Base-by-base conservation (phyloP, 2,113 vertebrate genomes). In the Terrapene triunguis region DNA sequence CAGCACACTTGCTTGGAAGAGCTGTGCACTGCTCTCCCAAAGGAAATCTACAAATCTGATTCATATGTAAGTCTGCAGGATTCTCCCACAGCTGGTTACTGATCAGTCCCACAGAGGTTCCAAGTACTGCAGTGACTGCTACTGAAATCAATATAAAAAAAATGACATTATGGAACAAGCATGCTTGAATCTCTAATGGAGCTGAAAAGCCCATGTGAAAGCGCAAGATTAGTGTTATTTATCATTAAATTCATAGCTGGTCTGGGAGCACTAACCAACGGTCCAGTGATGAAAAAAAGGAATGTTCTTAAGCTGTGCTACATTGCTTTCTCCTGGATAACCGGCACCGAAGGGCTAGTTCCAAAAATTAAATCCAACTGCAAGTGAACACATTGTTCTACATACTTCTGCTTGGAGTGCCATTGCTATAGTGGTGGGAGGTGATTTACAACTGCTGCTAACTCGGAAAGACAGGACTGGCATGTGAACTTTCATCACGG, bases 221-320 rank as follows among this genome's bases (percentile, higher is more conserved):
- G 47, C 19, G 69, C 48, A 84, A 84, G 38, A 22, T 82, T 85
- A 3, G 19, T 27, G 69, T 82, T 53, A 82, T 3, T 24, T 27
- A 88, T 85, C 94, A 97, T 29, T 3, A 50, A 95, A 89, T 74
- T 91, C 93, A 86, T 74, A 89, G 92, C 84, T 59, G 90, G 62
- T 48, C 53, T 83, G 95, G 80, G 84, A 96, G 78, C 54, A 48
- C 53, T 25, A 82, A 92, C 47, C 65, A 84, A 74, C 38, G 51
- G 24, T 74, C 76, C 50, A 10, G 53, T 0, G 17, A 82, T 51
- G 48, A 29, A 84, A 82, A 48, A 84, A 62, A 92, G 74, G 32
- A 80, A 84, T 69, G 80, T 48, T 88, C 47, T 29, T 62, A 88
- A 65, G 55, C n/a, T 27, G 88, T 48, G 69, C 54, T 62, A 48